Conservation (phyloP, 2,797 vertebrate genomes). For the Tapera naevia region DNA sequence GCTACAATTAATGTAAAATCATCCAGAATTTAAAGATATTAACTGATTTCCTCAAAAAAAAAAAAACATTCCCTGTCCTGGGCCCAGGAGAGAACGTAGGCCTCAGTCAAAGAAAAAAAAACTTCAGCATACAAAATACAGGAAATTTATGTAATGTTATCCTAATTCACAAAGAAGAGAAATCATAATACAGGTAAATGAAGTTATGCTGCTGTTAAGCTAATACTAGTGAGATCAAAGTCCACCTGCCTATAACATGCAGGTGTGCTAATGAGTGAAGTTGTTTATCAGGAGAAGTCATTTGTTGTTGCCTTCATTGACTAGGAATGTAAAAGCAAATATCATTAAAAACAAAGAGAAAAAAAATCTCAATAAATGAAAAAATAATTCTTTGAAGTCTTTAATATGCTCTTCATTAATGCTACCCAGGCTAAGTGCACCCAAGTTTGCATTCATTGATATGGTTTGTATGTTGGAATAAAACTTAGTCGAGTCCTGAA, state of each 20-base stretch:
- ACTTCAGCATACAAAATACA: not conserved
- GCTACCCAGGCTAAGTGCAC: rapidly evolving
- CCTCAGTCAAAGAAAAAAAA: not conserved
- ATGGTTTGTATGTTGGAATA: not conserved
- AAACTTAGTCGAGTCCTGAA: not conserved
- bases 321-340: not conserved
- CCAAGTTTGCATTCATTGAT: not conserved
- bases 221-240: not conserved
- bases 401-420: not conserved
- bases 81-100: not conserved
- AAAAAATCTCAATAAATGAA: not conserved
- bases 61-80: not conserved
- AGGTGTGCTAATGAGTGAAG: not conserved
- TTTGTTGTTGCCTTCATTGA: not conserved
- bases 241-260: not conserved
- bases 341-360: not conserved
- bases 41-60: not conserved
- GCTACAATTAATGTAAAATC: not conserved
- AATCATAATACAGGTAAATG: not conserved
- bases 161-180: not conserved
- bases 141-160: not conserved
- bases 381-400: not conserved
- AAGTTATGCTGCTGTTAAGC: not conserved
- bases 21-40: not conserved
- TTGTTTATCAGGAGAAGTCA: not conserved